Base-by-base conservation (phyloP, 2,113 vertebrate species). In the Sebastes fasciatus region DNA sequence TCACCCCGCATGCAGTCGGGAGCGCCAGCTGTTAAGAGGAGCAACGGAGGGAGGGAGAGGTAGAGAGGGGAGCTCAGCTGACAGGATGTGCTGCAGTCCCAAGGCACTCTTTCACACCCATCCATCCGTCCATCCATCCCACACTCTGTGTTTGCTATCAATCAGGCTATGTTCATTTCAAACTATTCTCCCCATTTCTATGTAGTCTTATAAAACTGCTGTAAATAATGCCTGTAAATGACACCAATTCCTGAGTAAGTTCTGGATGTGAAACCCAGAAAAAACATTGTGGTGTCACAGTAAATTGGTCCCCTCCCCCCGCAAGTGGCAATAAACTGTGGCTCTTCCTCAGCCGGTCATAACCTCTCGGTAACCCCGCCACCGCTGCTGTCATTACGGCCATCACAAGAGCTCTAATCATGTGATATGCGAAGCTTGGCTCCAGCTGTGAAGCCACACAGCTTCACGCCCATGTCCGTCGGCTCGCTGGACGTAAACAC, bases 61-160 rank as follows among this genome's bases (percentile, higher is more conserved):
- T 43, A 75, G 46, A 81, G 60, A 71, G 42, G 34, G 52, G 57
- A 86, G 71, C 77, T 90, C 89, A 92, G 90, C 91, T 91, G 87
- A 93, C 91, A 93, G 92, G 93, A 91, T 93, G 83, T 90, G 77
- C 64, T 64, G 75, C 54, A 54, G 51, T 92, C 93, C 89, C 85
- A 72, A 54, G 87, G 85, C 72, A 40, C 74, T 79, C 21, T 65
- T 82, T 88, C 74, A 64, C 34, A 82, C 79, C 52, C 69, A 75
- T 78, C 60, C 73, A 69, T 65, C 48, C 69, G 71, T 78, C 60
- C 73, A 69, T 65, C 19, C 68, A 78, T 66, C 81, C 84, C 81
- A 80, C 79, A 84, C 73, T 72, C 21, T 61, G 23, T 77, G 26
- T 77, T 76, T 79, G 69, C 86, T 84, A 88, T 78, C 86, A 88